Evolutionary conservation across 1,140 invertebrate species (phyloP).

Genomic region (Hylaeus volcanicus): DNA sequence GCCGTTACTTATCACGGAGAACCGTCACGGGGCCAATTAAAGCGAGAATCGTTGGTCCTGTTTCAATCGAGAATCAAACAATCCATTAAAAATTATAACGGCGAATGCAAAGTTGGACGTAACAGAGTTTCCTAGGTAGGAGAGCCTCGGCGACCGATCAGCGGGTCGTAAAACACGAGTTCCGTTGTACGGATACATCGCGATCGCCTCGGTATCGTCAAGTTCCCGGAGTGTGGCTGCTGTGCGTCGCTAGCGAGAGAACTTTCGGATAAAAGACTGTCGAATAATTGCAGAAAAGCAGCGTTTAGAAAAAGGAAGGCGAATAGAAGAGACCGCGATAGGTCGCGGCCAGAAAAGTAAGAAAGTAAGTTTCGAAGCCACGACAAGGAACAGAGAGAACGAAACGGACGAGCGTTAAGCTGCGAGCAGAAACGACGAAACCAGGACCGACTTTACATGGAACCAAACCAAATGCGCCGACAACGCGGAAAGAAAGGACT

Average conservation of each 20-base stretch:
- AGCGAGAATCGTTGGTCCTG: slow-evolving; percentile 45
- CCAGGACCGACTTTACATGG: not conserved
- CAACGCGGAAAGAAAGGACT: too few relatives aligned
- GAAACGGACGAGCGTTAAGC: slow-evolving; percentile 43
- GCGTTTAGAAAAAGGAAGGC: not conserved
- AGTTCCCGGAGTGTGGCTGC: too few relatives aligned
- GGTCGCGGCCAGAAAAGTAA: not conserved
- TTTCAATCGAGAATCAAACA: slow-evolving; percentile 36
- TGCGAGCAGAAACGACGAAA: slow-evolving; percentile 49
- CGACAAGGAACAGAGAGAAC: slow-evolving; percentile 20
- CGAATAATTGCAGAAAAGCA: not conserved
- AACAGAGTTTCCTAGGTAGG: not conserved
- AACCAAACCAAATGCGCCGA: too few relatives aligned
- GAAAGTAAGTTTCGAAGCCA: too few relatives aligned
- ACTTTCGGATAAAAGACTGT: not conserved
- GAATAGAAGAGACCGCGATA: not conserved
- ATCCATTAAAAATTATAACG: slow-evolving; percentile 38
- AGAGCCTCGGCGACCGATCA: not conserved
- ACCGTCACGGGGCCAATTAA: slow-evolving; percentile 57
- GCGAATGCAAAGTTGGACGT: slow-evolving; percentile 49
- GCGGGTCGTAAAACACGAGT: too few relatives aligned
- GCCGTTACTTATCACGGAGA: slow-evolving; percentile 36
- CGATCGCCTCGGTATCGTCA: too few relatives aligned
- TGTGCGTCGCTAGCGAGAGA: not conserved
- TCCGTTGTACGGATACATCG: too few relatives aligned